A percentile compares a stretch with the other conserved stretches of the same genome.
phyloP scores from a whole-genome alignment of 37 sponge, comb jelly and placozoan species.

The Theonella swinhoei region DNA sequence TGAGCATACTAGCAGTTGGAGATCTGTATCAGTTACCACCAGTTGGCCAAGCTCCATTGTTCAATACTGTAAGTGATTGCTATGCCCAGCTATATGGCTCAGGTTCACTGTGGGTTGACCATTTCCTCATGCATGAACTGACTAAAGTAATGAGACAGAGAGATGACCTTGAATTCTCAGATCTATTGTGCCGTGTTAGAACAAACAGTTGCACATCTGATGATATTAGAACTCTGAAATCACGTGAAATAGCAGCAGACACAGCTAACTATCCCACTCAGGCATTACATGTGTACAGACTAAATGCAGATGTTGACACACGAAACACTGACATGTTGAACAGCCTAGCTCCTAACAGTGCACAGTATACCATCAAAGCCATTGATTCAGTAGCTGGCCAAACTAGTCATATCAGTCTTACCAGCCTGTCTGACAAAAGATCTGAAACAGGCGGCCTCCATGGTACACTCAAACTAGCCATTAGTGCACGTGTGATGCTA shows the following conservation, averaged over 20 bases:
- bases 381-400: constrained; percentile 17
- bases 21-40: constrained; percentile 50
- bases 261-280: constrained; percentile 17
- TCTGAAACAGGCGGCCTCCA: constrained; percentile 44
- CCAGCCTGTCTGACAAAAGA: constrained; percentile 16
- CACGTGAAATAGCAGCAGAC: constrained; percentile 1
- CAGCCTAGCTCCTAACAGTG: constrained; percentile 6
- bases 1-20: constrained; percentile 39
- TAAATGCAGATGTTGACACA: constrained; percentile 39
- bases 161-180: constrained; percentile 17
- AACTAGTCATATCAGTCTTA: background rate
- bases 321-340: constrained; percentile 10
- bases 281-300: constrained; percentile 47
- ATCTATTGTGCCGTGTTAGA: constrained; percentile 38
- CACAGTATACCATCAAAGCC: constrained; percentile 32
- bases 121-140: constrained; percentile 43
- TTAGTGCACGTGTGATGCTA: constrained; percentile 46
- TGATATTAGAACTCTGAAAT: constrained; percentile 21
- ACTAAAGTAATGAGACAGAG: constrained; percentile 29
- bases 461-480: constrained; percentile 32
- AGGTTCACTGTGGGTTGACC: constrained; percentile 34
- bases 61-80: background rate
- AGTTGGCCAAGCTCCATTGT: background rate
- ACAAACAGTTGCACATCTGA: constrained; percentile 23
- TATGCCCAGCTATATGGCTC: constrained; percentile 29